phyloP scores from a whole-genome alignment of 2,797 vertebrate genomes.

The Halcyon chelicuti region DNA sequence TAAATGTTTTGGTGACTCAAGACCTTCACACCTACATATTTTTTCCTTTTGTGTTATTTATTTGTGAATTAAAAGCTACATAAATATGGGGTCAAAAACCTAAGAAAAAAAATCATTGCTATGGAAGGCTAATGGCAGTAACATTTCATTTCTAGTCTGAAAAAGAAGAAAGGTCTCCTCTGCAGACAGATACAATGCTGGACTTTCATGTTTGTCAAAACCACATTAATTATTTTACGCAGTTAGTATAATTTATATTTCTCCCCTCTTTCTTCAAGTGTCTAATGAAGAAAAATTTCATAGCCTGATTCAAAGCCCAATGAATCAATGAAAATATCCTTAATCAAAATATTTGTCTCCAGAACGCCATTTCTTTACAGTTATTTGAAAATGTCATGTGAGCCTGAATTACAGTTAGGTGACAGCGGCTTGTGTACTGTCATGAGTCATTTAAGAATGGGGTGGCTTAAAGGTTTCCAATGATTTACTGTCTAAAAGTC shows the following conservation, averaged over 20 bases:
- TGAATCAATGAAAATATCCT: conserved; percentile 21
- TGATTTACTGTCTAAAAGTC: neutral
- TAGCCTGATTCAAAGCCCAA: neutral
- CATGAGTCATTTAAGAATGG: neutral
- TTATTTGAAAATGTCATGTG: conserved; percentile 13
- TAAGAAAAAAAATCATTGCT: neutral
- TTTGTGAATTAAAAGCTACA: neutral
- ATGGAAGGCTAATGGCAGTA: neutral
- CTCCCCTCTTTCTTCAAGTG: neutral
- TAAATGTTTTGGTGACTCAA: neutral
- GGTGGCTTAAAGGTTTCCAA: neutral
- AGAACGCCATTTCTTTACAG: neutral
- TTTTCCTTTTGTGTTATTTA: neutral
- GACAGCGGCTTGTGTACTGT: neutral
- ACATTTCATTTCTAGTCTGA: neutral
- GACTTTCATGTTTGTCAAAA: neutral
- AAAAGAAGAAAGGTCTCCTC: neutral
- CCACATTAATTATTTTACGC: neutral
- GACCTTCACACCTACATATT: neutral
- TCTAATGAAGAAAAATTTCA: conserved; percentile 30
- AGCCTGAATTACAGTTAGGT: neutral
- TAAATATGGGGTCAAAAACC: neutral
- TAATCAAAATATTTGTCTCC: conserved; percentile 31
- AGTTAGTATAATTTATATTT: neutral
- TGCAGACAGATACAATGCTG: neutral